phyloP scores from a whole-genome alignment of 2,888 invertebrate species.

The Mythimna ferrago region DNA sequence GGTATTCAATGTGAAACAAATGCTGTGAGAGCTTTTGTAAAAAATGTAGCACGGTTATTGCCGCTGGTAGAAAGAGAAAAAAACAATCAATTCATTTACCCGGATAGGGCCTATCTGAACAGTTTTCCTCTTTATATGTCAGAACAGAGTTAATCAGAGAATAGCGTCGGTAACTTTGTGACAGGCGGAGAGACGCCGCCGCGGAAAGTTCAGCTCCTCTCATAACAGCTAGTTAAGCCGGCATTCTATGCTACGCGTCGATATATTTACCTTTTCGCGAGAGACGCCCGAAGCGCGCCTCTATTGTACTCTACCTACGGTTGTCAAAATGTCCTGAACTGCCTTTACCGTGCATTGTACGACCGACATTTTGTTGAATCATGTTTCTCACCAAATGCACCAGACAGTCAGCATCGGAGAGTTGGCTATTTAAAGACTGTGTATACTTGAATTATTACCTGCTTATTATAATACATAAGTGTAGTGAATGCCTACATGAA shows the following conservation, averaged over 20 bases:
- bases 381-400: constrained; percentile 13
- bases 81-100: constrained; percentile 31
- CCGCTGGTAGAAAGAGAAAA: constrained; percentile 8
- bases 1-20: constrained; percentile 46
- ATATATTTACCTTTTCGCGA: constrained; percentile 70
- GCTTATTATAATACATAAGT: constrained; percentile 23
- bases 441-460: constrained; percentile 18
- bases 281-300: constrained; percentile 52
- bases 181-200: constrained; percentile 61
- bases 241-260: constrained; percentile 67
- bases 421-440: neutral
- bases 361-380: constrained; percentile 24
- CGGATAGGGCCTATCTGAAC: constrained; percentile 34
- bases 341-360: constrained; percentile 20
- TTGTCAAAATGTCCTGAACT: constrained; percentile 53
- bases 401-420: neutral
- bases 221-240: constrained; percentile 70
- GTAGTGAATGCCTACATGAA: constrained; percentile 52
- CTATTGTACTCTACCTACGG: constrained; percentile 50
- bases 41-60: constrained; percentile 15
- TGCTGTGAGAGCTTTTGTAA: constrained; percentile 22
- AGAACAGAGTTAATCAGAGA: constrained; percentile 67
- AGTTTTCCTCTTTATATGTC: constrained; percentile 61
- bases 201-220: constrained; percentile 65
- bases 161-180: constrained; percentile 65